Evolutionary conservation across 2,797 vertebrate species (phyloP).

Genomic region (Mormyrops boulengeri): DNA sequence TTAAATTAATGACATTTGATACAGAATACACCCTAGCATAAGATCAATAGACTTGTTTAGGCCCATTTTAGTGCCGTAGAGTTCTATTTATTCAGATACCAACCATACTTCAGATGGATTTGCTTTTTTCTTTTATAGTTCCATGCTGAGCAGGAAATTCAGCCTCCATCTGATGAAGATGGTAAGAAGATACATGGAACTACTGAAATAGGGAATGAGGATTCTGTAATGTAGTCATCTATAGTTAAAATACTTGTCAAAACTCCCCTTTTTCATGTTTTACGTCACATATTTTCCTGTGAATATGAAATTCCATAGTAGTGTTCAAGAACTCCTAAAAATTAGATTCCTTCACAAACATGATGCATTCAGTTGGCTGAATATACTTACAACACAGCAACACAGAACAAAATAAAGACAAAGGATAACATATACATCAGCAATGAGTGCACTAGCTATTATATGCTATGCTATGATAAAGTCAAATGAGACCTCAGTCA

Average conservation of each 20-base stretch:
- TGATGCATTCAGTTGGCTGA: not conserved
- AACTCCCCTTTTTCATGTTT: not conserved
- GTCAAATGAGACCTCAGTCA: not conserved
- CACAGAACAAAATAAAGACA: not conserved
- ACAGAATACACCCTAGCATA: not conserved
- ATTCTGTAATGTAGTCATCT: not conserved
- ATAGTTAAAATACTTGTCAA: not conserved
- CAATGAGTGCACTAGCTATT: not conserved
- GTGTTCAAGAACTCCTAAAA: not conserved
- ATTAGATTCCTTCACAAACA: not conserved
- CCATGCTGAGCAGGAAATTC: conserved; percentile 64
- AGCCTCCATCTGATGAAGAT: conserved; percentile 27
- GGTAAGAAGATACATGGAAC: conserved; percentile 41
- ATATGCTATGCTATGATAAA: not conserved
- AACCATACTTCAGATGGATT: not conserved
- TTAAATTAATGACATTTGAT: not conserved
- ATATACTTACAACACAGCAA: not conserved
- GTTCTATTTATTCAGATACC: not conserved
- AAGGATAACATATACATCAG: not conserved
- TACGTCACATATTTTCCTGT: not conserved
- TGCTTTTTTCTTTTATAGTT: conserved; percentile 52
- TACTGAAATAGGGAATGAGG: not conserved
- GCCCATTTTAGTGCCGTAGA: not conserved
- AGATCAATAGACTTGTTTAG: not conserved
- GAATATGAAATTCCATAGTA: not conserved